Evolutionary conservation across 1,140 invertebrate genomes (phyloP).

Genomic region (Antheraea mylitta): DNA sequence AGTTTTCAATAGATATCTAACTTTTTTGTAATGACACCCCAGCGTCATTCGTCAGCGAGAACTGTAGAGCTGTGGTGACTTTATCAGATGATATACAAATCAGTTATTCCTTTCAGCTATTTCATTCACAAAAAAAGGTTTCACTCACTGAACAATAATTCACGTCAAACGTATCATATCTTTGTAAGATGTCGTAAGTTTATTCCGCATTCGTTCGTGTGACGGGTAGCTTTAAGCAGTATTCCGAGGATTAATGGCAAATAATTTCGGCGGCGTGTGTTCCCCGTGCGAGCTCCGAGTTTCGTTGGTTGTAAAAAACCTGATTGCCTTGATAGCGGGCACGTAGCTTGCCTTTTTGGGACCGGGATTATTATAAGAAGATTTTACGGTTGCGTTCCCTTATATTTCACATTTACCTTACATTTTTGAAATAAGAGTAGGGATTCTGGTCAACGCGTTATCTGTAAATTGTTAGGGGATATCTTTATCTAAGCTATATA

Average conservation of each 20-base stretch:
- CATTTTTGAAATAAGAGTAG: not conserved
- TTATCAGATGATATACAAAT: too few species aligned
- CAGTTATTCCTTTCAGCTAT: too few species aligned
- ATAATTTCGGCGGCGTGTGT: not conserved
- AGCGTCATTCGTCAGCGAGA: too few species aligned
- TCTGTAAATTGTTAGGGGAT: too few species aligned
- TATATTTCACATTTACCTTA: not conserved
- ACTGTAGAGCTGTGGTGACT: too few species aligned
- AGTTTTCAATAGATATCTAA: too few species aligned
- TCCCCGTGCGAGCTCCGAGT: not conserved
- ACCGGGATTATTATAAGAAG: not conserved
- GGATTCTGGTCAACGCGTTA: not conserved
- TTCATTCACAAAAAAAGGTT: too few species aligned
- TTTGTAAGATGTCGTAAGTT: not conserved
- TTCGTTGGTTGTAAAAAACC: constrained; percentile 4
- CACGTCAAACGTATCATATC: not conserved
- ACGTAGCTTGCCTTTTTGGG: constrained; percentile 4
- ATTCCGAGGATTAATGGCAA: constrained; percentile 4
- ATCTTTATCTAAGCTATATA: too few species aligned
- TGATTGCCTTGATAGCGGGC: constrained; percentile 5
- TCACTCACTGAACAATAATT: not conserved
- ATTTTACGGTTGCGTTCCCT: not conserved
- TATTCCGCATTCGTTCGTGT: not conserved
- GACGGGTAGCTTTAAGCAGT: not conserved
- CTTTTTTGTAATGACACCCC: too few species aligned